Evolutionary conservation across 2,113 vertebrate genomes (phyloP).

Genomic region (Henicopernis longicauda): DNA sequence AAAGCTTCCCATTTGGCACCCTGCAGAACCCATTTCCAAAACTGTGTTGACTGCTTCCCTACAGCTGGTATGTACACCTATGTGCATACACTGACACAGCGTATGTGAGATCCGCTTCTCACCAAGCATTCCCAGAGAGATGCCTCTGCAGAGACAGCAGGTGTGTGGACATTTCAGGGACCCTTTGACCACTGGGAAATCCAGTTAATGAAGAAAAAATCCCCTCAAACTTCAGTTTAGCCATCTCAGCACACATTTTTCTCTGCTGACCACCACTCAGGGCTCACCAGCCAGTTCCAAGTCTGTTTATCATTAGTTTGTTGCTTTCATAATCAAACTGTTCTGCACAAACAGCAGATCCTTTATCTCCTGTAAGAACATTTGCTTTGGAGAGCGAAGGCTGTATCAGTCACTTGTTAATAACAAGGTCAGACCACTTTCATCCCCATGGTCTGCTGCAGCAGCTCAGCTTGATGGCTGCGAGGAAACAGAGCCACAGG

Average conservation of each 20-base stretch:
- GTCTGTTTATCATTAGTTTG: neutral
- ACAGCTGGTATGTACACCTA: fast-evolving
- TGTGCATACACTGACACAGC: fast-evolving
- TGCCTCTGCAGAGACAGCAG: neutral
- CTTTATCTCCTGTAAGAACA: neutral
- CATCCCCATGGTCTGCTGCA: neutral
- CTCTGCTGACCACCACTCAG: neutral
- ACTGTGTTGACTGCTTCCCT: neutral
- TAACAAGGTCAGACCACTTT: constrained; percentile 29
- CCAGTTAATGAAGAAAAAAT: neutral
- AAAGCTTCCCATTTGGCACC: neutral
- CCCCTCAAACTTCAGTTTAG: neutral
- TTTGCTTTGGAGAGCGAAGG: neutral
- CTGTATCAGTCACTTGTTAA: constrained; percentile 1
- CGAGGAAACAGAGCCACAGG: neutral
- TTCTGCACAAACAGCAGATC: neutral
- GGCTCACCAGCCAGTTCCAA: neutral
- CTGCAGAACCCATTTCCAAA: neutral
- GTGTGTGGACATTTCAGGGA: neutral
- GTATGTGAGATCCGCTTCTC: neutral
- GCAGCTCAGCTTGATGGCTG: constrained; percentile 3
- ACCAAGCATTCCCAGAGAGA: neutral
- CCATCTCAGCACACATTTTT: neutral
- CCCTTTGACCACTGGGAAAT: neutral
- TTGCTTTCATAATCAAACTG: neutral